Evolutionary conservation across 2,888 invertebrate genomes (phyloP), one percentile per base, ranked within the genome.

Genomic region (Microdon myrmicae): DNA sequence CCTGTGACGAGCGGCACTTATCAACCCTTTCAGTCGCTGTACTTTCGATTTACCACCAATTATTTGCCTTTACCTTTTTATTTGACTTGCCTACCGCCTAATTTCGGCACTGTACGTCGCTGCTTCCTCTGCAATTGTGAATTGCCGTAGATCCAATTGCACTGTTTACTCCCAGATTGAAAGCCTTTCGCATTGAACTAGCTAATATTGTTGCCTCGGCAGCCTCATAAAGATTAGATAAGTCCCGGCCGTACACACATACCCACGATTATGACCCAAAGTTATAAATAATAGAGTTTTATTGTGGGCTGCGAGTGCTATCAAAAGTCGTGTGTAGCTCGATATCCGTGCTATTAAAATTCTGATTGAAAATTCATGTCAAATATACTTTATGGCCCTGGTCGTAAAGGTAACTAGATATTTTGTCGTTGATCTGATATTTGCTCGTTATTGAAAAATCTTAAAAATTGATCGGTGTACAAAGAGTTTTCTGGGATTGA

Each of bases 341-440:
- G 73, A 75, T 75, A 76, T 75, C 71, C 72, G 74, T 71, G 73
- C 71, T 72, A 77, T 77, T 78, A 78, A 75, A 77, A 77, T 78
- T 78, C 76, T 77, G 77, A 77, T 77, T 77, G 78, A 78, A 78
- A 78, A 75, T 70, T 70, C 56, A 51, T 61, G 61, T 61, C 61
- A 61, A 61, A 64, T 58, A 51, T 64, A 51, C 22, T 64, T 64
- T 64, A 64, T 58, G 28, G 39, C 26, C n/a, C 9, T 19, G 37
- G n/a, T n/a, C n/a, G 58, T 64, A 64, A 58, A 61, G 9, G 22
- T 12, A 22, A 43, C 37, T 39, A 51, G 45, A 49, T 55, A 56
- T 25, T 39, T 45, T 49, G 35, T 39, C 25, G 29, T 55, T 35
- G 49, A 49, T 56, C 44, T n/a, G n/a, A n/a, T n/a, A n/a, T n/a